phyloP scores from a whole-genome alignment of 2,797 vertebrate genomes.

The Chlorospingus flavigularis region DNA sequence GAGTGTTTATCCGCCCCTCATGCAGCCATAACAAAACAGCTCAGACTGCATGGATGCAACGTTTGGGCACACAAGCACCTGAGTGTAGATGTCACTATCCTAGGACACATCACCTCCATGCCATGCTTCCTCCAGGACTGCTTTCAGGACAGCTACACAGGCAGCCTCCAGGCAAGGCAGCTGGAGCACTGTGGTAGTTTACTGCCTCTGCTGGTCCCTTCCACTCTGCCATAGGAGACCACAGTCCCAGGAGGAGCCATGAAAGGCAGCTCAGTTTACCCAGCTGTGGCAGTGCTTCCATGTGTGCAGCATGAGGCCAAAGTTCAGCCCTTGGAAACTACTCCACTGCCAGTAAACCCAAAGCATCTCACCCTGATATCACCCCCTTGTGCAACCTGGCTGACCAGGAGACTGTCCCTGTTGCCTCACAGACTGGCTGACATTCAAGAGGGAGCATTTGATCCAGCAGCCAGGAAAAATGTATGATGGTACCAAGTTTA shows the following conservation, averaged over 20 bases:
- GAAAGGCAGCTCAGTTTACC: background rate
- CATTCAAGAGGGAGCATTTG: background rate
- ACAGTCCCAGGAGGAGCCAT: rapidly evolving
- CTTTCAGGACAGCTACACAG: background rate
- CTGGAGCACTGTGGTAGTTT: background rate
- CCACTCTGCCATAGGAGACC: rapidly evolving
- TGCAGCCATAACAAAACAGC: background rate
- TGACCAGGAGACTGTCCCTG: background rate
- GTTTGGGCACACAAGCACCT: rapidly evolving
- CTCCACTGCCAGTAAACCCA: background rate
- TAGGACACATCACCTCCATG: background rate
- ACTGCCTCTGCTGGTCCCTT: background rate
- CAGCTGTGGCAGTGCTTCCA: background rate
- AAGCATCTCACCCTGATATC: background rate
- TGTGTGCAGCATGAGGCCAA: background rate
- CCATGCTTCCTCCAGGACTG: rapidly evolving
- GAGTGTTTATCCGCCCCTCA: background rate
- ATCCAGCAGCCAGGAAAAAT: background rate
- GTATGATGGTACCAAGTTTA: background rate
- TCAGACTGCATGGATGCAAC: background rate
- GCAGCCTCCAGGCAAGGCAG: background rate
- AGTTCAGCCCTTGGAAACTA: background rate
- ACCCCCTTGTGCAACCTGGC: background rate
- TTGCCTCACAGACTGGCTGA: background rate
- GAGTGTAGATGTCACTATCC: background rate